Evolutionary conservation across 2,797 vertebrate genomes (phyloP), one percentile per base, ranked within the genome.

Genomic region (Scarus forsteni): DNA sequence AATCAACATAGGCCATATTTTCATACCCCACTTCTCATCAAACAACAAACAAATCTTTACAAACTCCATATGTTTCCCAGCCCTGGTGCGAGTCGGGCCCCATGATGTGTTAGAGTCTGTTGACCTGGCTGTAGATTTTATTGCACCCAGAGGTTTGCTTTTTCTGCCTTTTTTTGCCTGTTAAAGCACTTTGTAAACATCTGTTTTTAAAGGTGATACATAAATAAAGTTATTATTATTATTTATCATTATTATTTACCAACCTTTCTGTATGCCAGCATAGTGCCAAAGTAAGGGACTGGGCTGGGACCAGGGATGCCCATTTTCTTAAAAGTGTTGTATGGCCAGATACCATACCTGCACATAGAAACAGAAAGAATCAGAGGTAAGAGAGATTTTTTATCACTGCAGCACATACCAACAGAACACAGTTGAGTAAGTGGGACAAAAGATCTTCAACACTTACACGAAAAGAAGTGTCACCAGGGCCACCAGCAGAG

Each of bases 251-350:
- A 27, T 66, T 14, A 13, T 62, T 4, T 12, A 77, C 84, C 16
- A 55, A 90, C 90, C 76, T 85, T 87, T 79, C 10, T 87, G 35
- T 92, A 91, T 10, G 12, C 45, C 68, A 90, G 57, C 82, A 92
- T 79, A 3, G 82, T 90, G 35, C 90, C 91, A 0, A 90, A 74
- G 12, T 91, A 80, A 2, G 87, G 85, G 18, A 92, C 0, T 3
- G 89, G 90, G 52, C 9, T 79, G 6, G 91, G 91, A 50, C 91
- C 90, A n/a, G 86, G 84, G 12, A 90, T 1, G 0, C 90, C 90
- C 42, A 91, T 18, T 63, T 36, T 86, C 64, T 84, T 85, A 61
- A 92, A 92, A 5, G 34, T 46, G 16, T 83, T 60, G 84, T 74
- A 82, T 0, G 79, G 51, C 88, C 87, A 91, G 60, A 44, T 80